A percentile compares a stretch with the other conserved stretches of the same genome.
phyloP scores from a whole-genome alignment of 2,888 invertebrate genomes.

The Acanthosepion pharaonis region DNA sequence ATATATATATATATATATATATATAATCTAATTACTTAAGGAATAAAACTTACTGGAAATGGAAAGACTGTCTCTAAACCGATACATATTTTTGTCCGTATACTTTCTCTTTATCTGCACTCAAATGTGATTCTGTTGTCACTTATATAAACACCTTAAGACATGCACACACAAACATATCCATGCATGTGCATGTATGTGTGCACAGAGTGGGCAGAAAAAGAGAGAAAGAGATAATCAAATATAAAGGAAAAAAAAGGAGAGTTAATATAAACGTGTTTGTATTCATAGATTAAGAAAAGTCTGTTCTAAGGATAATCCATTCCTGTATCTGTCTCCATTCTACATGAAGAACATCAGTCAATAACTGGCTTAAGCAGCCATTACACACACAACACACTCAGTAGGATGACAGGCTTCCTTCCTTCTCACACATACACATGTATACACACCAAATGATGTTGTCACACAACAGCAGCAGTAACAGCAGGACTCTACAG shows the following conservation, averaged over 20 bases:
- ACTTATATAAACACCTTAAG: constrained; percentile 33
- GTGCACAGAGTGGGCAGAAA: background rate
- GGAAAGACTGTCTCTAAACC: background rate
- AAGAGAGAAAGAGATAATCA: background rate
- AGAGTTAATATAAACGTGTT: constrained; percentile 9
- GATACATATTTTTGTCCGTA: background rate
- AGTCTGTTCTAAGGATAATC: constrained; percentile 21
- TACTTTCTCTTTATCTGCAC: constrained; percentile 1
- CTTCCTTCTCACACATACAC: background rate
- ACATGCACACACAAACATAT: background rate
- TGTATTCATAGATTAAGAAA: constrained; percentile 33
- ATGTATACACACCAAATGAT: background rate
- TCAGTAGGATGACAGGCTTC: constrained; percentile 42
- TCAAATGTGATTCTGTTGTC: background rate
- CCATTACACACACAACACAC: constrained; percentile 40
- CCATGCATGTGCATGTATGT: background rate
- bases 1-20: background rate
- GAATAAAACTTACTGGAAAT: background rate
- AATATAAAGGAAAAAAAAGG: background rate
- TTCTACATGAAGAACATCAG: constrained; percentile 38
- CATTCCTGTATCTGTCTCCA: constrained; percentile 40
- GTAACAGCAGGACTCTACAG: constrained; percentile 42
- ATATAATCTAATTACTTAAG: constrained; percentile 21
- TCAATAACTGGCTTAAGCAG: constrained; percentile 39
- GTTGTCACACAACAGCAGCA: constrained; percentile 45